phyloP scores from a whole-genome alignment of 1,140 invertebrate species.

The Drosophila subobscura region DNA sequence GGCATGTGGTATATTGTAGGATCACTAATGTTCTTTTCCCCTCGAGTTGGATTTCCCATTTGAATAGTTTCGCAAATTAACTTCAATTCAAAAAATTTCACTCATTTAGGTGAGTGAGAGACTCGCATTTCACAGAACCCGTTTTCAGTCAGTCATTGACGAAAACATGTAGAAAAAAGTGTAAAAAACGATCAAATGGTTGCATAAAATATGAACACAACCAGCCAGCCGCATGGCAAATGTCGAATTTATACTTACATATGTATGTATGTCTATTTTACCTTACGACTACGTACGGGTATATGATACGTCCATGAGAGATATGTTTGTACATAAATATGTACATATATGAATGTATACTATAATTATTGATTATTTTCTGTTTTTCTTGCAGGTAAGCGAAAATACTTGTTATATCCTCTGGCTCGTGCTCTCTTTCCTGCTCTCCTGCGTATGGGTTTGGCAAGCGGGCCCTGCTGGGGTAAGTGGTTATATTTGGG shows the following conservation, averaged over 20 bases:
- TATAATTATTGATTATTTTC: slow-evolving; percentile 63
- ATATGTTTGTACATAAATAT: neutral
- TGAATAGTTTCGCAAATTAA: slow-evolving; percentile 1
- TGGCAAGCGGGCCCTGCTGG: neutral
- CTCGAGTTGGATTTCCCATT: neutral
- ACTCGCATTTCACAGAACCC: slow-evolving; percentile 14
- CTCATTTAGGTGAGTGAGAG: slow-evolving; percentile 15
- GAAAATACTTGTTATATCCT: slow-evolving; percentile 46
- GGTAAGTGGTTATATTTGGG: slow-evolving; percentile 44
- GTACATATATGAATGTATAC: slow-evolving; percentile 15
- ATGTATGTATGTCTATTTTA: too few relatives aligned
- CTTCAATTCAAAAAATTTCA: slow-evolving; percentile 15
- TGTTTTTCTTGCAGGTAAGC: slow-evolving; percentile 70
- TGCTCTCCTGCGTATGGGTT: neutral
- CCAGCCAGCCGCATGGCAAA: slow-evolving; percentile 39
- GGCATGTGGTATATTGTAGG: neutral
- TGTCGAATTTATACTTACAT: slow-evolving; percentile 12
- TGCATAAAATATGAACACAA: slow-evolving; percentile 62
- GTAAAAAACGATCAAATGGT: slow-evolving; percentile 25
- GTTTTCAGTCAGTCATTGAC: slow-evolving; percentile 20
- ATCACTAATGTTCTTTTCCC: too few relatives aligned
- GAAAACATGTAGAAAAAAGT: neutral
- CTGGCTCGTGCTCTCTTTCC: neutral
- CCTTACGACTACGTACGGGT: too few relatives aligned
- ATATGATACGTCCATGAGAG: slow-evolving; percentile 9